phyloP scores from a whole-genome alignment of 2,113 vertebrate genomes.

The Scolopax mira region DNA sequence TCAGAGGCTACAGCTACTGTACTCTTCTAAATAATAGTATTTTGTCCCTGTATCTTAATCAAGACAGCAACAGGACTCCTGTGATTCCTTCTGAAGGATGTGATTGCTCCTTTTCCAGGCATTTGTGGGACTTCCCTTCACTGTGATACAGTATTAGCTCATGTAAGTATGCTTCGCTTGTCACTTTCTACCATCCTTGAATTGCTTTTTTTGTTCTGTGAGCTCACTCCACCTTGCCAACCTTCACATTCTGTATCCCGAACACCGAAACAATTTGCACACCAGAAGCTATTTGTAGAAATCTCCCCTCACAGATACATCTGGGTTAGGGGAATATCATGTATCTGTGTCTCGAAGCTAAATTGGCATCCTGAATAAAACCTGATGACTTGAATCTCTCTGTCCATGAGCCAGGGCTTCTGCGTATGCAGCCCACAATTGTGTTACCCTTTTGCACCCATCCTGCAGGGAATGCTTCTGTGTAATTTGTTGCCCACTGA shows the following conservation, averaged over 20 bases:
- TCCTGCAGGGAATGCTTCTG: background rate
- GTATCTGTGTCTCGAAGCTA: background rate
- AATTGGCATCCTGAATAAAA: background rate
- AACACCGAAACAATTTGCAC: background rate
- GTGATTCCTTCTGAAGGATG: background rate
- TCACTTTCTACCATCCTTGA: background rate
- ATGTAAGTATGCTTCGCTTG: background rate
- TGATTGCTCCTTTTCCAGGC: background rate
- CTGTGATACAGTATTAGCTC: background rate
- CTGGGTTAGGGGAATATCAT: background rate
- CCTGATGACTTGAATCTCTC: background rate
- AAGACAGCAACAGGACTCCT: background rate
- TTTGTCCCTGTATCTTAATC: background rate
- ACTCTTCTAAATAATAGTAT: background rate
- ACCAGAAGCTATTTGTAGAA: background rate
- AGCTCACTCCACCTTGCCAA: background rate
- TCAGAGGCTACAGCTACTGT: background rate
- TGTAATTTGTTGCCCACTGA: conserved; percentile 15
- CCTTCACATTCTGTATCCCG: background rate
- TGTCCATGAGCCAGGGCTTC: background rate
- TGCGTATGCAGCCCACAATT: background rate
- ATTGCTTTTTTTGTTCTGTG: background rate
- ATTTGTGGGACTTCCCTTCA: background rate
- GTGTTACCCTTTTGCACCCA: background rate
- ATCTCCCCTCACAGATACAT: background rate